Evolutionary conservation across 2,888 invertebrate genomes (phyloP).

Genomic region (Hipparchia sbordonii): DNA sequence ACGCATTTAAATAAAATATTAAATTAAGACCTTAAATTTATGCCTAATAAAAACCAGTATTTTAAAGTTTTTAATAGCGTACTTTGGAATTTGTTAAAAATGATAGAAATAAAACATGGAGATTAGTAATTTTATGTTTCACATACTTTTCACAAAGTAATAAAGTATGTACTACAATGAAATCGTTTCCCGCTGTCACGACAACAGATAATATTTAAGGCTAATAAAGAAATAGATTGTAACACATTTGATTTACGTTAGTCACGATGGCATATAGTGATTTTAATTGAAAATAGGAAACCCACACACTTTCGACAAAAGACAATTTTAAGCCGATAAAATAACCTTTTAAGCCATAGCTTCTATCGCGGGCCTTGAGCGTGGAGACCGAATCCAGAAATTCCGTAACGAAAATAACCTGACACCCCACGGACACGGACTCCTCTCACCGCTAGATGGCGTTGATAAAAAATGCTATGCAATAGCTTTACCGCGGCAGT

Average conservation of each 20-base stretch:
- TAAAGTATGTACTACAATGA: neutral
- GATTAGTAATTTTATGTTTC: neutral
- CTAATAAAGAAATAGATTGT: conserved; percentile 14
- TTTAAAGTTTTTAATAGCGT: too few relatives aligned
- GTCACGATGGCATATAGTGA: conserved; percentile 13
- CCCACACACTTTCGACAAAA: neutral
- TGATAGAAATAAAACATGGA: neutral
- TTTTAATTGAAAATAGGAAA: conserved; percentile 19
- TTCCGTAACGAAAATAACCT: too few relatives aligned
- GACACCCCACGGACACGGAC: too few relatives aligned
- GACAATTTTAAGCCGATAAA: neutral
- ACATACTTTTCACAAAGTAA: neutral
- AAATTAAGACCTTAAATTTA: neutral
- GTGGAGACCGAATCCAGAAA: too few relatives aligned
- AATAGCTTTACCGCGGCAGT: too few relatives aligned
- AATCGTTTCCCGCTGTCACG: conserved; percentile 9
- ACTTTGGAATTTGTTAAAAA: neutral
- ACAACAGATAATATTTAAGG: conserved; percentile 8
- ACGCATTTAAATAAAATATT: neutral
- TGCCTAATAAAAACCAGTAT: neutral
- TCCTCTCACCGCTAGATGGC: too few relatives aligned
- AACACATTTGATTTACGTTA: conserved; percentile 16
- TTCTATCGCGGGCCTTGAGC: too few relatives aligned
- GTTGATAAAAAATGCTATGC: too few relatives aligned
- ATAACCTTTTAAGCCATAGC: too few relatives aligned